Evolutionary conservation across 2,888 invertebrate species (phyloP), one percentile per base, ranked within the genome.

Genomic region (Hypomecis atomaria): DNA sequence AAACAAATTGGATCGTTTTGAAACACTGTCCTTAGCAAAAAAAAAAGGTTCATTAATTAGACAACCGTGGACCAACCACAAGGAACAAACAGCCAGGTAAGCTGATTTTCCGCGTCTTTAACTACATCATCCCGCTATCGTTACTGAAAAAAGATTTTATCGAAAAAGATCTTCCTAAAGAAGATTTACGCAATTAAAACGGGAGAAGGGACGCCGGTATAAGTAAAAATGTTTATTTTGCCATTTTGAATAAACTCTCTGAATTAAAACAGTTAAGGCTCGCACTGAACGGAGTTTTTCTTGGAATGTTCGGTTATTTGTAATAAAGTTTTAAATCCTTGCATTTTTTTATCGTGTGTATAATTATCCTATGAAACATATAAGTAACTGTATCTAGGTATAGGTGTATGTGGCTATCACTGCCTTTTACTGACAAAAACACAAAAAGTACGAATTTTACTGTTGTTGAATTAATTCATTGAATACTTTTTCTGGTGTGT

Each of bases 121-220:
- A 84, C 84, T 84, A 84, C 76, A 78, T 79, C 76, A 75, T 78
- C 71, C 71, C 72, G 69, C 74, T 80, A 80, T 73, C 82, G 72
- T 76, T 76, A 76, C 78, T 67, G 76, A 78, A 84, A 83, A 84
- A 84, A 84, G 79, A 84, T 83, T 82, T 83, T 76, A 84, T 85
- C 82, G 72, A 78, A 79, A 83, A 77, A 75, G 79, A 86, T 81
- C 79, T 78, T 75, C 78, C 74, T 79, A 83, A 86, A 88, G 86
- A 83, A 86, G 88, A 89, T 90, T 90, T 86, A 78, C 81, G 84
- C 88, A 89, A 89, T 89, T 90, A 89, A 87, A 89, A 82, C 73
- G 79, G 78, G 76, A 79, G 81, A 78, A 71, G 79, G 71, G 73
- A 80, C 70, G 67, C 73, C 69, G 77, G 77, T 78, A 79, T 81